These are phyloP conservation scores for Numenius phaeopus DNA, from an alignment of 2,797 vertebrate species.

Conservation along the genomic window DNA sequence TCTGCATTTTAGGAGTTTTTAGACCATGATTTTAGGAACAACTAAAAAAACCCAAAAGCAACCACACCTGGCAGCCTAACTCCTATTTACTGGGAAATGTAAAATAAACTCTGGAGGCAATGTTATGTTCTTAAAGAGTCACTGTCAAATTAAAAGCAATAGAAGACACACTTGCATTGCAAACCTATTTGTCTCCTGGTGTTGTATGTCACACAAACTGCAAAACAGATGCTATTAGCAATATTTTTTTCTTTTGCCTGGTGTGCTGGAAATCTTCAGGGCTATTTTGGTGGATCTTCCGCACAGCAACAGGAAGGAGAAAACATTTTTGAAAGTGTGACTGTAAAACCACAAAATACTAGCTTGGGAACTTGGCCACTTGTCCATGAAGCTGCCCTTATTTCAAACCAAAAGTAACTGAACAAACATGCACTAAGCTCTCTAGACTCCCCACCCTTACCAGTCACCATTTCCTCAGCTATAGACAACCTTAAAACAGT, in stretches of 20 bases:
- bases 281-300: slow-evolving; percentile 56
- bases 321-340: slow-evolving; percentile 66
- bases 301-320: slow-evolving; percentile 45
- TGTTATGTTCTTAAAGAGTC: slow-evolving; percentile 16
- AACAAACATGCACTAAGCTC: not conserved
- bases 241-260: not conserved
- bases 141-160: slow-evolving; percentile 11
- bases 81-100: slow-evolving; percentile 30
- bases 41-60: not conserved
- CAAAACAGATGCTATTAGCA: slow-evolving; percentile 30
- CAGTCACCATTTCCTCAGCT: not conserved
- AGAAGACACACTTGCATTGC: not conserved
- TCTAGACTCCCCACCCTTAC: not conserved
- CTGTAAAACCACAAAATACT: slow-evolving; percentile 62
- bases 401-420: slow-evolving; percentile 34
- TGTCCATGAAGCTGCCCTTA: not conserved
- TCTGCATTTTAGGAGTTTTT: slow-evolving; percentile 26
- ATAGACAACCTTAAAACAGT: not conserved
- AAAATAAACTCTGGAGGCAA: slow-evolving; percentile 44
- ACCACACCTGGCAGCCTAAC: slow-evolving; percentile 18
- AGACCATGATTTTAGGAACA: slow-evolving; percentile 13
- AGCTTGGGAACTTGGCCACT: slow-evolving; percentile 24
- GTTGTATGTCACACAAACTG: not conserved
- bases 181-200: not conserved
- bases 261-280: slow-evolving; percentile 3